These are phyloP conservation scores for Anomalospiza imberbis DNA, from an alignment of 2,797 vertebrate genomes.

Conservation along the genomic window DNA sequence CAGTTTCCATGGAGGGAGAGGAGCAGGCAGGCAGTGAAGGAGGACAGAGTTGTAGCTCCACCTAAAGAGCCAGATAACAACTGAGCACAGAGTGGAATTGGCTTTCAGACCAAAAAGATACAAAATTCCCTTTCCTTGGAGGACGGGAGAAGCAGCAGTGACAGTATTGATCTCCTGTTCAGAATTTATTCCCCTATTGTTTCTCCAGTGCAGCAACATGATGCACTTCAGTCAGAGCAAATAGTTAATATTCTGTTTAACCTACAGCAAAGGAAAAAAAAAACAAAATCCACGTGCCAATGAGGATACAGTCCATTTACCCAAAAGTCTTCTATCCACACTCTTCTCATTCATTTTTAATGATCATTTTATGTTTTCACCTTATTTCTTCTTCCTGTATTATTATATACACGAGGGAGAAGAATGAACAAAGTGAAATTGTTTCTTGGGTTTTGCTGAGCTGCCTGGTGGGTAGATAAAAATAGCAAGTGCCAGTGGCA, in stretches of 20 bases:
- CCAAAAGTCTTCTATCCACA: neutral
- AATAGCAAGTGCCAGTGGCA: conserved; percentile 65
- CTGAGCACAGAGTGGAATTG: neutral
- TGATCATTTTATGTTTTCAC: conserved; percentile 38
- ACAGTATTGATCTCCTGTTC: neutral
- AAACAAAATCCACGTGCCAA: neutral
- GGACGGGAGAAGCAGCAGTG: neutral
- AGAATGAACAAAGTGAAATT: conserved; percentile 55
- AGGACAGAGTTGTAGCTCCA: neutral
- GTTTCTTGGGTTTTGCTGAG: conserved; percentile 63
- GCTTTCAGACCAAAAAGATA: neutral
- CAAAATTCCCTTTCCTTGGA: neutral
- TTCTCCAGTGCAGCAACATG: neutral
- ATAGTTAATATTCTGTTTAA: conserved; percentile 38
- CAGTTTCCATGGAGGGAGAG: neutral
- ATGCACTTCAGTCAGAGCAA: conserved; percentile 10
- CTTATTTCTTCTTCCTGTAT: conserved; percentile 22
- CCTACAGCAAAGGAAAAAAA: neutral
- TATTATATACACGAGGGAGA: conserved; percentile 26
- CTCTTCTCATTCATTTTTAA: conserved; percentile 42
- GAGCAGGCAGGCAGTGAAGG: neutral
- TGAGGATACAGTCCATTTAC: neutral
- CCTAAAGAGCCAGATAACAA: neutral
- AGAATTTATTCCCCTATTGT: neutral
- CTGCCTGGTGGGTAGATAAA: conserved; percentile 63